Base-by-base conservation (phyloP, 2,888 invertebrate genomes). In the Noctuana brunneofusca region DNA sequence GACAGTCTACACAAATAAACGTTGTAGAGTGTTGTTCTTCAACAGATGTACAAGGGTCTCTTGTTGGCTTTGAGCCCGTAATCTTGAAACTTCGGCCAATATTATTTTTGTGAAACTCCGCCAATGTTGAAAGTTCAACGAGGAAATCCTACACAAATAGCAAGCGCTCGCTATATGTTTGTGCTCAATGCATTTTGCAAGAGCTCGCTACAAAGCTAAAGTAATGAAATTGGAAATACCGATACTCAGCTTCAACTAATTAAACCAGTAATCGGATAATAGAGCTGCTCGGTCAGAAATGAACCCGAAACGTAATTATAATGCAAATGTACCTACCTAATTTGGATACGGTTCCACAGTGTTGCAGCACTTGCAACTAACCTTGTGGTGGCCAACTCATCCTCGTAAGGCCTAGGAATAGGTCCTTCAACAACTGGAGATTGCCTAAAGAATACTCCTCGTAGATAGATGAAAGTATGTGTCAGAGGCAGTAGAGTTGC, bases 11-110 rank as follows among this genome's bases (percentile, higher is more conserved):
- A 56, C 18, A 43, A 14, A 41, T 24, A 54, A 54, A 54, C 12
- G 9, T 3, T 20, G 24, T 38, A 20, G 2, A 14, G 16, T 8
- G 46, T 57, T 48, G 3, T 12, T 27, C 30, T 24, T 49, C 32
- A 50, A 58, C 58, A 58, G 35, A 49, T 27, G 38, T 38, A 20
- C 38, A 58, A 50, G 22, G 22, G 49, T 24, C 24, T 32, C 58
- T 38, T 49, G 49, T 49, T 50, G 58, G 58, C 58, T 58, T 50
- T 58, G 58, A 49, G 58, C 49, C 58, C 24, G 58, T 58, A 58
- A 58, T 50, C 50, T 58, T 41, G 50, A 27, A 58, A 58, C 41
- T 58, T 50, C 3, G 12, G 49, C 58, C 58, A 58, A 50, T 50
- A 58, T 50, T 27, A 27, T 58, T 58, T 58, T 50, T 27, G 50